phyloP scores from a whole-genome alignment of 2,113 vertebrate species.

The Glaucomys volans region DNA sequence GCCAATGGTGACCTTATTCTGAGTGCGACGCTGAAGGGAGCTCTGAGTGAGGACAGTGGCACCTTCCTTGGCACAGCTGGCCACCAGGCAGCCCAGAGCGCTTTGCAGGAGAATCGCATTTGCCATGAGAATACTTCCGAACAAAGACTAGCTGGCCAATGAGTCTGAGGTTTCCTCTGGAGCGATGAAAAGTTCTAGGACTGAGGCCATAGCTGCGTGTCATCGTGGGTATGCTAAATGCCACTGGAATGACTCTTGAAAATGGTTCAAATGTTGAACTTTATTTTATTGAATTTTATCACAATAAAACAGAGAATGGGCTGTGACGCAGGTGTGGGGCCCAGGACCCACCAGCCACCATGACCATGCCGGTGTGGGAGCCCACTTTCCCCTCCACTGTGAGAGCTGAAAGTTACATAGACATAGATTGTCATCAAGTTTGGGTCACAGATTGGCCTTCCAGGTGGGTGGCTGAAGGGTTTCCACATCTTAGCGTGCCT shows the following conservation, averaged over 20 bases:
- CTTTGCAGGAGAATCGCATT: neutral
- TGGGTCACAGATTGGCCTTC: neutral
- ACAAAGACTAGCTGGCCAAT: no score
- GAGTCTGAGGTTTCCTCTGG: fast-evolving
- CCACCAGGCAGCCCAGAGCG: no score
- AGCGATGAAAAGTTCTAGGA: neutral
- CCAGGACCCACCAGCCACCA: fast-evolving
- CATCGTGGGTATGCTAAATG: fast-evolving
- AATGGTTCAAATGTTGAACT: no score
- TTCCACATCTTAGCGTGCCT: fast-evolving
- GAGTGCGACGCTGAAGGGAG: fast-evolving
- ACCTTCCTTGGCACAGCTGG: fast-evolving
- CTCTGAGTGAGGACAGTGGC: no score
- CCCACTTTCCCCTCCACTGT: fast-evolving
- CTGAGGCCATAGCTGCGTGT: fast-evolving
- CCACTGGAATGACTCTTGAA: fast-evolving
- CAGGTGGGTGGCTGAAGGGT: fast-evolving
- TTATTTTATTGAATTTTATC: neutral
- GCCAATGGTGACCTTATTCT: slow-evolving; percentile 8
- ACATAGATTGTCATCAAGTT: fast-evolving
- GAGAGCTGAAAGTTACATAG: neutral
- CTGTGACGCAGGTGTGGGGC: fast-evolving
- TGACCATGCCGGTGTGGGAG: fast-evolving
- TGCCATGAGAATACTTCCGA: neutral
- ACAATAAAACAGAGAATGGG: fast-evolving